Conservation (phyloP, 2,797 vertebrate species). For the Echiichthys vipera region DNA sequence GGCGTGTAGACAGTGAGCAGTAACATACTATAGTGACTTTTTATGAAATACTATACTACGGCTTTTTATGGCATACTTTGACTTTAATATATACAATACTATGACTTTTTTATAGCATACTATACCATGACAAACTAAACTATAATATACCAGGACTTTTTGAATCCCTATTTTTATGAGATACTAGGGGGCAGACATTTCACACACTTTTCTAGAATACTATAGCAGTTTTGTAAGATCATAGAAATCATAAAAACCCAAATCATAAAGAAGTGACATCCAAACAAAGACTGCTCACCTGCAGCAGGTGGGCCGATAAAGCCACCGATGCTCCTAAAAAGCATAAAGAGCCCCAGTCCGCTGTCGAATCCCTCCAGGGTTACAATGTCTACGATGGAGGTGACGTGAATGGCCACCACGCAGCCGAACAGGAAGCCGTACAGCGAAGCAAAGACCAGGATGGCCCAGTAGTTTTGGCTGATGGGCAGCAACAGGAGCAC, state of each 20-base stretch:
- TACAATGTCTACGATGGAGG: conserved; percentile 79
- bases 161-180: too few species aligned
- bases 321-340: conserved; percentile 78
- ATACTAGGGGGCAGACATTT: too few species aligned
- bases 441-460: conserved; percentile 65
- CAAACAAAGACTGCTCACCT: conserved; percentile 60
- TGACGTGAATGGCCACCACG: conserved; percentile 78
- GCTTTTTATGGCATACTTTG: too few species aligned
- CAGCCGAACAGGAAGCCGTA: conserved; percentile 82
- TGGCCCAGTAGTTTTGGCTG: conserved; percentile 64
- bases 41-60: neutral
- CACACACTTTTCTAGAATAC: too few species aligned
- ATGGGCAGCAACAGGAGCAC: conserved; percentile 77
- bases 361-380: conserved; percentile 75
- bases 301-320: conserved; percentile 77
- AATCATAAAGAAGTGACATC: too few species aligned
- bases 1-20: too few species aligned
- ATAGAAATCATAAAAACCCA: too few species aligned
- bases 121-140: too few species aligned
- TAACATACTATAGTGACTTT: neutral
- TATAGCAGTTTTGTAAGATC: too few species aligned
- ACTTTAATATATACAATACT: too few species aligned
- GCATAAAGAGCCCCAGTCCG: conserved; percentile 79
- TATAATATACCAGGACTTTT: too few species aligned
- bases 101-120: too few species aligned